phyloP scores from a whole-genome alignment of 2,797 vertebrate genomes.

The Ambastaia sidthimunki region DNA sequence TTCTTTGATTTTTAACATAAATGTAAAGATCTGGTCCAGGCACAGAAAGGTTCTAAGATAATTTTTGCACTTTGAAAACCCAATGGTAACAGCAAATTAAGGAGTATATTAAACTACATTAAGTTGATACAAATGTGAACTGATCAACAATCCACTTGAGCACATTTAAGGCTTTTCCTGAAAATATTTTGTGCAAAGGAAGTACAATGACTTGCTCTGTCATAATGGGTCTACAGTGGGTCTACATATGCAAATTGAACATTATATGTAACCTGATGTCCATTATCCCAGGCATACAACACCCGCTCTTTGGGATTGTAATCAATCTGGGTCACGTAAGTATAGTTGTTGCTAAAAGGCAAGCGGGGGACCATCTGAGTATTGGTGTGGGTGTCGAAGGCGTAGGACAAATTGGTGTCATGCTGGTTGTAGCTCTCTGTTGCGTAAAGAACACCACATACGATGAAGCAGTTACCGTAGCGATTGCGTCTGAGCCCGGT shows the following conservation, averaged over 20 bases:
- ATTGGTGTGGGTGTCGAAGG: constrained; percentile 98
- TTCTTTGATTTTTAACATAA: not conserved
- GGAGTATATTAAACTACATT: constrained; percentile 24
- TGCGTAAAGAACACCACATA: constrained; percentile 94
- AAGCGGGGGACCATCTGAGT: constrained; percentile 93
- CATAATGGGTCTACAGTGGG: constrained; percentile 58
- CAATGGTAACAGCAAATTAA: not conserved
- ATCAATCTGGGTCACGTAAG: constrained; percentile 94
- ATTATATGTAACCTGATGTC: constrained; percentile 95
- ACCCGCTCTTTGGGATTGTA: constrained; percentile 96
- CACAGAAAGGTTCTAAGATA: not conserved
- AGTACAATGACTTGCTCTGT: constrained; percentile 21
- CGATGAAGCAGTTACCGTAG: constrained; percentile 94
- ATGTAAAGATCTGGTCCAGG: not conserved
- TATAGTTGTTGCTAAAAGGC: constrained; percentile 93
- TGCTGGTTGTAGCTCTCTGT: constrained; percentile 90
- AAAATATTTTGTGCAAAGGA: constrained; percentile 36
- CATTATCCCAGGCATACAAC: constrained; percentile 96
- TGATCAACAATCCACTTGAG: constrained; percentile 89
- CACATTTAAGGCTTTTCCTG: constrained; percentile 73
- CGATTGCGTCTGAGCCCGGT: constrained; percentile 89
- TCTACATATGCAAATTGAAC: constrained; percentile 90
- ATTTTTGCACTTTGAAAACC: constrained; percentile 40
- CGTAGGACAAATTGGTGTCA: constrained; percentile 92
- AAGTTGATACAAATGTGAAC: constrained; percentile 76